These are phyloP conservation scores for Cyprinodon tularosa DNA, from an alignment of 2,113 vertebrate species.

Conservation along the genomic window DNA sequence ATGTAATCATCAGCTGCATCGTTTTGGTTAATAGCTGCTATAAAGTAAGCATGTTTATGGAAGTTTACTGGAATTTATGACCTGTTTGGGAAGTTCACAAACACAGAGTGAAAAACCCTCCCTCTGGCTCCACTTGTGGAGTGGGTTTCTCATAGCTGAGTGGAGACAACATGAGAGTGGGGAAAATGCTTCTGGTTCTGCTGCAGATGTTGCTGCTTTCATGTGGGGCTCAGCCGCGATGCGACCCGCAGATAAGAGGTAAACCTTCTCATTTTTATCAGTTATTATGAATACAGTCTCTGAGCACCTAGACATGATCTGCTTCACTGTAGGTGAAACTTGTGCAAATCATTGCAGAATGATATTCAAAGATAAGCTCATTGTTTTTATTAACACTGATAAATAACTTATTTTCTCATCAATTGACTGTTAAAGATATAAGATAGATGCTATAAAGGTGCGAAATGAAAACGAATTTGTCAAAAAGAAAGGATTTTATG, in stretches of 20 bases:
- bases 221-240: conserved; percentile 60
- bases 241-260: conserved; percentile 80
- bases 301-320: conserved; percentile 1
- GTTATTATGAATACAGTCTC: not conserved
- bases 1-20: conserved; percentile 75
- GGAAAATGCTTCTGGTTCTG: conserved; percentile 58
- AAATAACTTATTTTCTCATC: not conserved
- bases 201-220: conserved; percentile 45
- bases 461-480: not conserved
- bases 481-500: not conserved
- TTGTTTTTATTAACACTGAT: not conserved
- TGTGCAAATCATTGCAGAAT: too few relatives aligned
- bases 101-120: conserved; percentile 18
- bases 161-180: conserved; percentile 28
- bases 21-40: conserved; percentile 70
- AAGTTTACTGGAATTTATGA: conserved; percentile 38
- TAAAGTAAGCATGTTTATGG: conserved; percentile 41
- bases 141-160: conserved; percentile 81
- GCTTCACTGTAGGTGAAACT: not conserved
- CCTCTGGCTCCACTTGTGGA: conserved; percentile 31
- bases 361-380: too few relatives aligned
- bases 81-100: conserved; percentile 30
- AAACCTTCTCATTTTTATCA: conserved; percentile 47
- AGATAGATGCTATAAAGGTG: conserved; percentile 20
- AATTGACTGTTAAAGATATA: not conserved